Evolutionary conservation across 2,797 vertebrate genomes (phyloP), one percentile per base, ranked within the genome.

Genomic region (Malurus leucopterus): DNA sequence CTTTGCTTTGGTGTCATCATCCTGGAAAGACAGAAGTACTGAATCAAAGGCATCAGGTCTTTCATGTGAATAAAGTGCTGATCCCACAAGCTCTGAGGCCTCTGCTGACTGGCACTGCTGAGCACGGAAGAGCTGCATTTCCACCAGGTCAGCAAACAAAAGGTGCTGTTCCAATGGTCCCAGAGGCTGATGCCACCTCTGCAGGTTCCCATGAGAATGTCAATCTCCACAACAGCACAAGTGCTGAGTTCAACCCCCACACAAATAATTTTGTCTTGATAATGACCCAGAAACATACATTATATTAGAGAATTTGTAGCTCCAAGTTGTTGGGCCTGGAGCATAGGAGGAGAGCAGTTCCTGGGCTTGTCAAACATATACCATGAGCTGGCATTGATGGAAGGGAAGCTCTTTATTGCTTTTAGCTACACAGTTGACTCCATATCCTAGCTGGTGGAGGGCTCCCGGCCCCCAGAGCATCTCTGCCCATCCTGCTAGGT

Each of bases 1-100:
- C 93, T 95, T 94, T 95, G 87, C 87, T 94, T 95, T 86, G 83
- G 64, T 93, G 83, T 91, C 94, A 86, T 94, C 93, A 92, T 87
- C 84, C 91, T 95, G 93, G 90, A 92, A 91, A 91, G 85, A 70
- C 74, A 93, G 43, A 89, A 92, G 88, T 82, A 91, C 83, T 74
- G 61, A 95, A 91, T 89, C 77, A 88, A 93, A 93, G 87, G 83
- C 24, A 5, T 93, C 80, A 73, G 77, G 71, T 78, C 92, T 93
- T 94, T 94, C 87, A 89, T 68, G 88, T 93, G 92, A 93, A 86
- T 88, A 84, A 94, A 92, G 61, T 93, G 93, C 91, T 93, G 74
- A 91, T 84, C 71, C 61, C 88, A 82, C 86, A 88, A 73, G 78
- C 92, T 93, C 23, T 5, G 71, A 70, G 64, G 68, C 41, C 57